Base-by-base conservation (phyloP, 1,140 invertebrate species). In the Olivierus martensii region DNA sequence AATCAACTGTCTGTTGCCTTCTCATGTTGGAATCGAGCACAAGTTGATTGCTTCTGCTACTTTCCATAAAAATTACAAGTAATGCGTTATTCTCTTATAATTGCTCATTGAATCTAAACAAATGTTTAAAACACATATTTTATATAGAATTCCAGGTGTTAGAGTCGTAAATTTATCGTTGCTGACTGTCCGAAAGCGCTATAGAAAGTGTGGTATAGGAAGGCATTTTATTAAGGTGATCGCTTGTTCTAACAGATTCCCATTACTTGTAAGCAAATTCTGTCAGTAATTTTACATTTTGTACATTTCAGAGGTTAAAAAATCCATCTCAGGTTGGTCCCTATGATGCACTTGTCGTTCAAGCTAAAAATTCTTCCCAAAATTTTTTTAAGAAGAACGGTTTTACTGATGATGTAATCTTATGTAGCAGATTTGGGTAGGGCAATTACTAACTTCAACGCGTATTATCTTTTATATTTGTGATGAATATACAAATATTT, bases 41-140 rank as follows among this genome's bases (percentile, higher is more conserved):
- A 63, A 66, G 50, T 61, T 71, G 14, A 60, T 70, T 10, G 69
- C 63, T 4, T 65, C 65, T 58, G 59, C 61, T 7, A 68, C 68
- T 15, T 69, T 66, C 57, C 66, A 68, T 39, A 71, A 70, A 53
- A 70, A 69, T 59, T 69, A 64, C 63, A 61, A 66, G 69, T 70
- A 63, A 9, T 5, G 9, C 28, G 9, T 9, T 6, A 28, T 28
- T 9, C 28, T 28, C 2, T 9, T 28, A 6, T 9, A 28, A 28
- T 28, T 28, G 28, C 0, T 28, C 4, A 28, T 28, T 28, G 9
- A 6, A 6, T 2, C 4, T 28, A 28, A 28, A 6, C 4, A 6
- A 9, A 28, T 28, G 4, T 28, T 9, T 28, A 28, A 28, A 4
- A 1, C 28, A 28, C 9, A 1, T 9, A 28, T 28, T 28, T 9